Base-by-base conservation (phyloP, 1,140 invertebrate species). In the Prorops nasuta region DNA sequence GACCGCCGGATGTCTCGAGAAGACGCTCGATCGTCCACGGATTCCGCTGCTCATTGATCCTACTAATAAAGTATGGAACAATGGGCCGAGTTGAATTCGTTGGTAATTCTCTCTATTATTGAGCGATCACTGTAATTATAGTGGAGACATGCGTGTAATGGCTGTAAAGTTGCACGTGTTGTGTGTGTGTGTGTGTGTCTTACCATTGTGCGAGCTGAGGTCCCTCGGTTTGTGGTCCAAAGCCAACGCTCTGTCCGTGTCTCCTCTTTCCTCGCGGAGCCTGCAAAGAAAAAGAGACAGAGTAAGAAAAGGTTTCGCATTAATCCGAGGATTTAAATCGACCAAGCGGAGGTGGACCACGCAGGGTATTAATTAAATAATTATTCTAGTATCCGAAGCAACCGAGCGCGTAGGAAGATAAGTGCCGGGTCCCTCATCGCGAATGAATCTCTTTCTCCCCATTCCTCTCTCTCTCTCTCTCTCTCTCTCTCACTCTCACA, bases 201-300 rank as follows among this genome's bases (percentile, higher is more conserved):
- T 81, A 92, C 90, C 89, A 79, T 91, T 91, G 78, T 89, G 86
- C 71, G 89, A 91, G 76, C 87, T 91, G 52, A 86, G 82, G 76
- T 91, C 88, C 64, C 88, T 82, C 54, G 84, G 86, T 81, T 91
- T 91, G 68, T 85, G 81, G 58, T 92, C 90, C 74, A 90, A 80
- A 41, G 83, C 86, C 66, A 86, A 79, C 49, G 83, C 85, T 77
- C 88, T 82, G 68, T 90, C 89, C 57, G 85, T 84, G 61, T 91
- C 88, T 46, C 86, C 86, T 71, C 89, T 80, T 77, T 92, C 90
- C 70, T 92, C 90, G 62, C 89, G 82, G 76, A 92, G 83, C 83
- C 89, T 91, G 83, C 16, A 84, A 86, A 72, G 79, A 79, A 61
- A 61, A 31, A 51, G 57, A 39, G 22, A 54, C 72, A 77, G 66